Evolutionary conservation across 2,797 vertebrate species (phyloP).

Genomic region (Lepilemur ruficaudatus): DNA sequence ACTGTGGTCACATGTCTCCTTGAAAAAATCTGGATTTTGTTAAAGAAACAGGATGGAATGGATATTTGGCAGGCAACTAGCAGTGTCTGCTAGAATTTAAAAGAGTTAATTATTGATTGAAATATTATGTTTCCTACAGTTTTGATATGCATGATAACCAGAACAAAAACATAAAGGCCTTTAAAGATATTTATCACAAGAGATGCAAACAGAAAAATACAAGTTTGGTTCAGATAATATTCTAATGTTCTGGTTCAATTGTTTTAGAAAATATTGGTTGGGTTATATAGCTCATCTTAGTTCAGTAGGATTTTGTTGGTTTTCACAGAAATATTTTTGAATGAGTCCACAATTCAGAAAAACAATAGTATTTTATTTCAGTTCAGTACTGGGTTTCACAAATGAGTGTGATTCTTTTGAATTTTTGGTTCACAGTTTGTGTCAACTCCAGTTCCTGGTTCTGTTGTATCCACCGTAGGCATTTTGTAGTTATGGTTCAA

Average conservation of each 20-base stretch:
- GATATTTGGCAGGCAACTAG: neutral
- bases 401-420: constrained; percentile 7
- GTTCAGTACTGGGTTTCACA: neutral
- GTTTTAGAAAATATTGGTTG: constrained; percentile 34
- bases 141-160: constrained; percentile 10
- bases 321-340: constrained; percentile 19
- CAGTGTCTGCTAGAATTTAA: neutral
- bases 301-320: neutral
- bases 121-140: neutral
- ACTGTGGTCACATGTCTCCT: neutral
- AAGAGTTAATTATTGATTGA: constrained; percentile 8
- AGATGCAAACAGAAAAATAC: neutral
- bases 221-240: neutral
- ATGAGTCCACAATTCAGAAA: neutral
- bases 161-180: neutral
- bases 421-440: neutral
- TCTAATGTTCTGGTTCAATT: neutral
- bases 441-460: neutral
- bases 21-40: constrained; percentile 25
- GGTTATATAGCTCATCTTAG: neutral
- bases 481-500: neutral
- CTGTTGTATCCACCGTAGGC: neutral
- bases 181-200: constrained; percentile 4
- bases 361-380: constrained; percentile 16
- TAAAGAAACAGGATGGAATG: neutral